Base-by-base conservation (phyloP, 2,888 invertebrate genomes). In the Idaea aversata region DNA sequence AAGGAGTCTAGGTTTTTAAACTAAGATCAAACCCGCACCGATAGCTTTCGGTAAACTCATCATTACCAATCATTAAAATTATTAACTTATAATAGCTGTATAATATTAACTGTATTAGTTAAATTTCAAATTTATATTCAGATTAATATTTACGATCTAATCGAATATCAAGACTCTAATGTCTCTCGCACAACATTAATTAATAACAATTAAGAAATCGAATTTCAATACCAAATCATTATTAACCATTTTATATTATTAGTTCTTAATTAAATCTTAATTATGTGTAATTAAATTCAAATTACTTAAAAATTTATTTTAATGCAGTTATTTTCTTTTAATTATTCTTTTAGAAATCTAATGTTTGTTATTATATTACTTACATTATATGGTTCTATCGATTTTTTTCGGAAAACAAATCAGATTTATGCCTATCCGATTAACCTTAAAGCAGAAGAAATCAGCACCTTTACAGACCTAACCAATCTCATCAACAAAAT, bases 101-200 rank as follows among this genome's bases (percentile, higher is more conserved):
- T 47, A 47, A 47, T 47, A 47, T 6, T 47, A 47, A 13, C 47
- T 47, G 47, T 47, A 10, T 47, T 47, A 47, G 47, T 47, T 47
- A 47, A 70, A 68, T 67, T 66, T 69, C 62, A 60, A 63, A 70
- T 69, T 72, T 70, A 73, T 65, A 68, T 65, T 34, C 66, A 67
- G 64, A 70, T 74, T 34, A 70, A 72, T 68, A 71, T 61, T 70
- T 63, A 74, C 67, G 69, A 61, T 65, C 66, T 67, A 66, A 70
- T 72, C 66, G 10, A 63, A 69, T 69, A 66, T 68, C 68, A 68
- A 62, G 64, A 63, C 63, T 38, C 64, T 47, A 47, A 16, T 61
- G 64, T 65, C 67, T 69, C 68, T 69, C 70, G 62, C 67, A 68
- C 71, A 65, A 67, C 64, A 66, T 69, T 65, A 64, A 64, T 61